Conservation (phyloP, 1,140 invertebrate genomes). For the Chrysomallon squamiferum region DNA sequence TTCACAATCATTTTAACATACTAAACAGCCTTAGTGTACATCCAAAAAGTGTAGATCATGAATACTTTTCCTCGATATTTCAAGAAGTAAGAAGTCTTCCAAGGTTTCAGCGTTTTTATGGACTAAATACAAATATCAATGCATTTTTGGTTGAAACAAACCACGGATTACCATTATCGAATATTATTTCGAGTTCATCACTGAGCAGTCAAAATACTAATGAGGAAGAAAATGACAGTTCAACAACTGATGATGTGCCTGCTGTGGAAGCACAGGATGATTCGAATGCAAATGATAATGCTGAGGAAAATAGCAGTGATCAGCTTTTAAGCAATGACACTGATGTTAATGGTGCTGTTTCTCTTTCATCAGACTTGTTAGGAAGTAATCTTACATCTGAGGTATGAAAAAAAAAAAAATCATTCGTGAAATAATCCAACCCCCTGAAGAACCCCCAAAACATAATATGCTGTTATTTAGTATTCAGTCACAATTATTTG, state of each 20-base stretch:
- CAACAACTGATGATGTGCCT: too few species aligned
- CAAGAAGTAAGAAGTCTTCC: conserved; percentile 78
- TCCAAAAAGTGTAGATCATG: conserved; percentile 75
- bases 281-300: conserved; percentile 10
- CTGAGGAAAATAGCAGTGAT: conserved; percentile 12
- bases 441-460: too few species aligned
- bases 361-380: neutral
- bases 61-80: conserved; percentile 68
- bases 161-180: conserved; percentile 41
- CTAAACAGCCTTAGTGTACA: conserved; percentile 65
- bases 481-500: too few species aligned
- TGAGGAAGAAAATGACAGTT: too few species aligned
- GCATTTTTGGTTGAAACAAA: conserved; percentile 65
- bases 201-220: too few species aligned
- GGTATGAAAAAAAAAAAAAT: too few species aligned
- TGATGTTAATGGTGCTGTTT: neutral
- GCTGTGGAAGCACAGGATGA: neutral
- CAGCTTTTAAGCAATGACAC: neutral
- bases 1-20: conserved; percentile 42
- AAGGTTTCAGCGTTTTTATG: conserved; percentile 63
- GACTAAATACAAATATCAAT: conserved; percentile 59
- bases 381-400: neutral
- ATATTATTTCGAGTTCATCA: too few species aligned
- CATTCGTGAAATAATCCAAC: too few species aligned
- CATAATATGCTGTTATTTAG: too few species aligned